Percentiles rank a stretch among this genome's conserved stretches.
Conservation (phyloP, 37 sponge, comb jelly and placozoan species). For the Eunapius fragilis region DNA sequence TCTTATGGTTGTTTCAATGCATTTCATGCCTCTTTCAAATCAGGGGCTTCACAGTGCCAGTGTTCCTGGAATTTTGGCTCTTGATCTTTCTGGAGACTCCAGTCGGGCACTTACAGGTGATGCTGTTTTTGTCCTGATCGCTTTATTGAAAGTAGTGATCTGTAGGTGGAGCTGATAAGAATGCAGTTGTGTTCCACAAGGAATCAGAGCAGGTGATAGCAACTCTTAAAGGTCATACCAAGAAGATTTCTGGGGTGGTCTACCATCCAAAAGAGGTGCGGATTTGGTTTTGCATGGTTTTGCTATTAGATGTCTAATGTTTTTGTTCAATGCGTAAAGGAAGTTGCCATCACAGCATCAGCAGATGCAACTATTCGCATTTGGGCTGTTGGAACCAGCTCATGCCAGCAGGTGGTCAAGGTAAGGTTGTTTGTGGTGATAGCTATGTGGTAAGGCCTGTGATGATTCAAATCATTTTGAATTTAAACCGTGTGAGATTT, state of each 20-base stretch:
- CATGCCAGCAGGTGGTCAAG: slow-evolving; percentile 68
- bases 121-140: neutral
- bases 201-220: slow-evolving; percentile 83
- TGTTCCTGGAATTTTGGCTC: slow-evolving; percentile 92
- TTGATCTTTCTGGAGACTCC: slow-evolving; percentile 87
- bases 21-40: neutral
- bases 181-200: slow-evolving; percentile 90
- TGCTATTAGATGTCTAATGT: no score
- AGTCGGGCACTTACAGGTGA: slow-evolving; percentile 84
- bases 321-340: slow-evolving; percentile 23
- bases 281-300: no score
- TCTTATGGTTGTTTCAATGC: neutral
- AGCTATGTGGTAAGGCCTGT: neutral
- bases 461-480: neutral
- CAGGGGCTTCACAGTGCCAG: slow-evolving; percentile 96
- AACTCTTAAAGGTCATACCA: slow-evolving; percentile 96
- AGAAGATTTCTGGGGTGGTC: slow-evolving; percentile 92
- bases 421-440: slow-evolving; percentile 22
- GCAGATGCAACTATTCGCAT: slow-evolving; percentile 90
- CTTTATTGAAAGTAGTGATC: neutral
- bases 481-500: neutral
- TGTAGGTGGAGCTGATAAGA: slow-evolving; percentile 93
- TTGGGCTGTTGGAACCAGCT: slow-evolving; percentile 66
- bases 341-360: slow-evolving; percentile 84
- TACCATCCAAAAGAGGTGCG: slow-evolving; percentile 85